Percentiles rank a stretch among this genome's conserved stretches.
Conservation (phyloP, 2,113 vertebrate species). For the Poeciliopsis turrubarensis region DNA sequence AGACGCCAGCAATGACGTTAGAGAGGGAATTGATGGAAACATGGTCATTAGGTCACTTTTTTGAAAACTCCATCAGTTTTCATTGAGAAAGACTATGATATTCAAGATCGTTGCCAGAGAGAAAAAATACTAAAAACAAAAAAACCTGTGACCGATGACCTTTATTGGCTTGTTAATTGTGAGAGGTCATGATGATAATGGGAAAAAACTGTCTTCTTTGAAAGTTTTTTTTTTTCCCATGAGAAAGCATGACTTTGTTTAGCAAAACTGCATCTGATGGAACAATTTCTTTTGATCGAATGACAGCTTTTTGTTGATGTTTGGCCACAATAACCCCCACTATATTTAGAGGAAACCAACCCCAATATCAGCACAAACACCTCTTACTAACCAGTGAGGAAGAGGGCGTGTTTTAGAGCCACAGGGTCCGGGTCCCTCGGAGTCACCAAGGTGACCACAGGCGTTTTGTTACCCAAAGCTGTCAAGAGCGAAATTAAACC, state of each 20-base stretch:
- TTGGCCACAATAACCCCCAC: not conserved
- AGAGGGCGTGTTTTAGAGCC: not conserved
- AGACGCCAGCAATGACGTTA: not conserved
- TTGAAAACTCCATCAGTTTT: too few relatives aligned
- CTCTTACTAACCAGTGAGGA: not conserved
- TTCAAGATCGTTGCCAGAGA: not conserved
- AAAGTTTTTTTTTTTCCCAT: not conserved
- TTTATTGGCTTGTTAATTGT: not conserved
- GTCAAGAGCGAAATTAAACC: conserved; percentile 7
- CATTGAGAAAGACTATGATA: too few relatives aligned
- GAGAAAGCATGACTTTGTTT: not conserved
- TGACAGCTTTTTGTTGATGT: not conserved
- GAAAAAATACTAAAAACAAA: not conserved
- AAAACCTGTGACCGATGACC: not conserved
- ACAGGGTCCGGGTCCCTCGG: not conserved
- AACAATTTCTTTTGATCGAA: not conserved
- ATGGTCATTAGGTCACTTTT: too few relatives aligned
- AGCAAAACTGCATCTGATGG: not conserved
- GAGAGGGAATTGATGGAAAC: not conserved
- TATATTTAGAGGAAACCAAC: not conserved
- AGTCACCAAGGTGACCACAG: too few relatives aligned
- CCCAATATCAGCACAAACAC: not conserved
- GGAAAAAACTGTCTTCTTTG: not conserved
- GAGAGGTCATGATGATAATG: not conserved
- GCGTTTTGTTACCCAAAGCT: too few relatives aligned